phyloP scores from a whole-genome alignment of 2,888 invertebrate genomes.

The Mystacides longicornis region DNA sequence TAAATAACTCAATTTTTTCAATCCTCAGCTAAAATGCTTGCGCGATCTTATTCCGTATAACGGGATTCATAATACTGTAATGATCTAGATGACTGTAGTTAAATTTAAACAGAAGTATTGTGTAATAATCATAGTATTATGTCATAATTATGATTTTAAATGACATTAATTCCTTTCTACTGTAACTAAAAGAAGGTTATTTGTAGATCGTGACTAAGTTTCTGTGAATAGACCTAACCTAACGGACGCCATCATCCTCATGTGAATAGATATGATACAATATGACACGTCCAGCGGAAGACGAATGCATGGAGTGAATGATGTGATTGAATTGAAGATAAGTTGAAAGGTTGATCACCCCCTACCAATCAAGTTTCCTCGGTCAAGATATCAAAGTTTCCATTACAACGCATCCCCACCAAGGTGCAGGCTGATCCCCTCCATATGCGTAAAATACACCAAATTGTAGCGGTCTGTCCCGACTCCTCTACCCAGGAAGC shows the following conservation, averaged over 20 bases:
- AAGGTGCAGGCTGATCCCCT: conserved; percentile 45
- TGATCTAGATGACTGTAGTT: too few relatives aligned
- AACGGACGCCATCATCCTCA: conserved; percentile 10
- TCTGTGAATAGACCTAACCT: too few relatives aligned
- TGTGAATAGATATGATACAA: conserved; percentile 9
- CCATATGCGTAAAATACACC: conserved; percentile 41
- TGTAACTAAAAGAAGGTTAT: too few relatives aligned
- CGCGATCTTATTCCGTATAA: too few relatives aligned
- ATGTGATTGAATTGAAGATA: conserved; percentile 4
- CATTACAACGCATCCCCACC: conserved; percentile 48
- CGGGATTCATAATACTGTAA: too few relatives aligned
- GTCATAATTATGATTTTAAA: too few relatives aligned
- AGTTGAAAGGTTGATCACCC: conserved; percentile 43
- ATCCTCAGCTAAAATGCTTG: too few relatives aligned
- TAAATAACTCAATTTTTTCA: too few relatives aligned
- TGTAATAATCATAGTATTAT: too few relatives aligned
- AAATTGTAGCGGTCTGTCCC: conserved; percentile 39
- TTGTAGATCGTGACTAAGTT: too few relatives aligned
- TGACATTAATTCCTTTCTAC: too few relatives aligned
- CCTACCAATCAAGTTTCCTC: conserved; percentile 37
- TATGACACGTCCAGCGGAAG: conserved; percentile 8
- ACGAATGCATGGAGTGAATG: neutral
- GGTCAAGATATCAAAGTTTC: conserved; percentile 20
- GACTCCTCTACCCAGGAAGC: conserved; percentile 17
- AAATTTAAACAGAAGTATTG: too few relatives aligned